Evolutionary conservation across 2,888 invertebrate species (phyloP).

Genomic region (Himalopsyche kuldschensis): DNA sequence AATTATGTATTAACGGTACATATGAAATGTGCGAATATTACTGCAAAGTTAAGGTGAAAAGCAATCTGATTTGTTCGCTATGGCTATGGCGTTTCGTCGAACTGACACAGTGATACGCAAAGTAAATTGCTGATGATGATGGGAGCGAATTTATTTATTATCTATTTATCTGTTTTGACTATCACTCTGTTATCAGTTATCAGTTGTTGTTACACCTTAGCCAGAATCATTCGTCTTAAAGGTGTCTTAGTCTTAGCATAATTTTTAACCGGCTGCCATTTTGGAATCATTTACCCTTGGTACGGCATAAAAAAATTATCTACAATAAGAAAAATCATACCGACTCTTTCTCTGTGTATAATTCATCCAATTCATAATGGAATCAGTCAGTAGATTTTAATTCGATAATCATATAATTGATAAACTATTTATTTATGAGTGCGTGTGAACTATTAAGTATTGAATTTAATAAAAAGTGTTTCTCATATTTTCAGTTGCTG

Average conservation of each 20-base stretch:
- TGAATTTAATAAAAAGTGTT: background rate
- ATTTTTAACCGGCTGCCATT: background rate
- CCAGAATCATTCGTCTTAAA: background rate
- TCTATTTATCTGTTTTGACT: background rate
- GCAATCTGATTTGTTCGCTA: too few species aligned
- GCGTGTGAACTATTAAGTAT: background rate
- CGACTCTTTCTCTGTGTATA: too few species aligned
- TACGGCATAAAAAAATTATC: background rate
- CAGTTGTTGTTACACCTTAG: background rate
- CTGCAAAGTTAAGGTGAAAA: too few species aligned
- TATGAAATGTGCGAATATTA: too few species aligned
- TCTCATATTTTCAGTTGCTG: background rate
- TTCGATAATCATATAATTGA: background rate
- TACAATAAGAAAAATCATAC: too few species aligned
- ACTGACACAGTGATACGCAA: background rate
- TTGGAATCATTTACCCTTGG: background rate
- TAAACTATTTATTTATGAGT: background rate
- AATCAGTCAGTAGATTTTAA: too few species aligned
- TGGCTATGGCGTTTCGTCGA: background rate
- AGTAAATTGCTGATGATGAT: background rate
- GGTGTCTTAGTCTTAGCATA: background rate
- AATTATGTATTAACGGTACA: too few species aligned
- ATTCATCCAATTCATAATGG: too few species aligned
- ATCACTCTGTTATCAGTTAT: background rate
- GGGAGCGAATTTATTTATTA: background rate